Base-by-base conservation (phyloP, 2,888 invertebrate species). In the Trissolcus japonicus region DNA sequence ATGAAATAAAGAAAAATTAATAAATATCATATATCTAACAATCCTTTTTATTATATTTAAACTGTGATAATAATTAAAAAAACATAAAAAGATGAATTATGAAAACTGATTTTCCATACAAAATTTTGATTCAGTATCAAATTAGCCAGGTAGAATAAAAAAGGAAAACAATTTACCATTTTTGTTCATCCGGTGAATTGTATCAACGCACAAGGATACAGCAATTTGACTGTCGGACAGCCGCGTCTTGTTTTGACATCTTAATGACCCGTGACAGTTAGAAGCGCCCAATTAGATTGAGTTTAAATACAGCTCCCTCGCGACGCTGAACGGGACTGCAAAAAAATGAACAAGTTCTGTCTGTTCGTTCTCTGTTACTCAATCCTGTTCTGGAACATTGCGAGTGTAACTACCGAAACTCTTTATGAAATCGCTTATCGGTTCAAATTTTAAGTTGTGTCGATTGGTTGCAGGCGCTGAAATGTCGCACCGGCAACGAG, bases 401-500 rank as follows among this genome's bases (percentile, higher is more conserved):
- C 16, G 60, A 61, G 40, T 25, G 76, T 76, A 68, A 76, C 16
- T 63, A 74, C 9, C 11, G 1, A 29, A 48, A 35, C 4, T 48
- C 54, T 29, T n/a, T 14, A 54, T 13, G 3, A 35, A 35, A 11
- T 35, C 35, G 35, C 2, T 35, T 7, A 41, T 55, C 54, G 50
- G n/a, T 43, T 59, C 54, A 54, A 29, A 21, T 68, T 68, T 19
- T 41, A 46, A 9, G 14, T 16, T 21, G 16, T 1, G 41, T 17
- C 11, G 17, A 55, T 46, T n/a, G 35, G 2, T 13, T 54, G 25
- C 53, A 92, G 92, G 89, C 91, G 7, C 82, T 93, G 19, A 92
- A 90, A 82, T 93, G 94, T 80, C 91, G 91, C 11, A 90, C 92
- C 0, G 91, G 91, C 55, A 92, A 92, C 65, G 91, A 92, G 21